These are phyloP conservation scores for Dryomyza anilis DNA, from an alignment of 2,888 invertebrate genomes.

Conservation along the genomic window DNA sequence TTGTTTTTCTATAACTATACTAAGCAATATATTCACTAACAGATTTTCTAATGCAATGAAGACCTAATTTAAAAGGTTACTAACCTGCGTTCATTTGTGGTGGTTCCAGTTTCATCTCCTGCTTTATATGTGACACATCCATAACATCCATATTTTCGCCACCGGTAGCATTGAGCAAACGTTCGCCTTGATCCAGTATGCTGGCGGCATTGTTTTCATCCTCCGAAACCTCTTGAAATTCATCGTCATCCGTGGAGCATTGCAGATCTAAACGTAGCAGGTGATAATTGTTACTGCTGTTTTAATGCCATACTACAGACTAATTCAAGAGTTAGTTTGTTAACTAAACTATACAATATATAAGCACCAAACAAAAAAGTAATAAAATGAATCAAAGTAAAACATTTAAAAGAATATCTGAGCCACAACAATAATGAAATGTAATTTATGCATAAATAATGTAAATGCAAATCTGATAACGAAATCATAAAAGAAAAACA, in stretches of 20 bases:
- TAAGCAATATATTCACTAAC: not conserved
- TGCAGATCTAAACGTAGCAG: slow-evolving; percentile 66
- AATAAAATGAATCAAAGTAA: not conserved
- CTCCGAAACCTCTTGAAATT: slow-evolving; percentile 68
- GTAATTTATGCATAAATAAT: not conserved
- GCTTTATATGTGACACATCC: slow-evolving; percentile 51
- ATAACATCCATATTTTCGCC: slow-evolving; percentile 42
- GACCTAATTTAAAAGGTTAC: slow-evolving; percentile 16
- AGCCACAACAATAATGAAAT: not conserved
- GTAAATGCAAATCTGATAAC: no score
- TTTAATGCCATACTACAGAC: no score
- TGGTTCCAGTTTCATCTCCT: slow-evolving; percentile 50
- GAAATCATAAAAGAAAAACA: not conserved
- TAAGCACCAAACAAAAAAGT: not conserved
- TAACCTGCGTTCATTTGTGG: slow-evolving; percentile 48
- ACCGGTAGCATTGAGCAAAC: slow-evolving; percentile 40
- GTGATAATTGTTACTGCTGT: not conserved
- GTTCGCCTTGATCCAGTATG: slow-evolving; percentile 58
- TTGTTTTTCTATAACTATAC: not conserved
- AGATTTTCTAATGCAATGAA: no score
- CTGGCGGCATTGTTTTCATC: slow-evolving; percentile 64
- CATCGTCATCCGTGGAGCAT: slow-evolving; percentile 74
- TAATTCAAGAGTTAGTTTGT: not conserved
- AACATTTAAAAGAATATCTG: not conserved
- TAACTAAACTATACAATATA: not conserved